phyloP scores from a whole-genome alignment of 2,113 vertebrate species.

The Macrotis lagotis region DNA sequence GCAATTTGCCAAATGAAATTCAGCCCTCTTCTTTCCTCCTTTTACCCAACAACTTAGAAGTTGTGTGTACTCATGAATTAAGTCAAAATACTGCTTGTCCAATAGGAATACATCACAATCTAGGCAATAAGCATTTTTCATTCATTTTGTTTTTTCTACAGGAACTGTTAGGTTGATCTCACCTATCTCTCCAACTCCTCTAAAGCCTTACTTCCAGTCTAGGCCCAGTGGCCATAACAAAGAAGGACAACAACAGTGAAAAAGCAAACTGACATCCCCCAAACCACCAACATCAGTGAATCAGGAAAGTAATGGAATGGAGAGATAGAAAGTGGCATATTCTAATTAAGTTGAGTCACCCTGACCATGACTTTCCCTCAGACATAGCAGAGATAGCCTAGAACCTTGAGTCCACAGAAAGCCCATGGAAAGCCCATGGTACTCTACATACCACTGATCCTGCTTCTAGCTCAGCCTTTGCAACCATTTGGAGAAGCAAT shows the following conservation, averaged over 20 bases:
- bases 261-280: too few relatives aligned
- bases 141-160: too few relatives aligned
- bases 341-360: background rate
- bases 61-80: background rate
- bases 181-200: too few relatives aligned
- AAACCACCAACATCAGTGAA: too few relatives aligned
- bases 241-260: too few relatives aligned
- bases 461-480: background rate
- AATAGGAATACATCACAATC: too few relatives aligned
- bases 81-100: too few relatives aligned
- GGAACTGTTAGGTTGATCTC: too few relatives aligned
- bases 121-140: too few relatives aligned
- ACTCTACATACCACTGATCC: background rate
- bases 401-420: background rate
- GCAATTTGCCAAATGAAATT: background rate
- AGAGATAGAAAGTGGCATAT: background rate
- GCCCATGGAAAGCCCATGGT: background rate
- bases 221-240: too few relatives aligned
- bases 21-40: background rate
- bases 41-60: background rate
- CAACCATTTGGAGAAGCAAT: background rate
- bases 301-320: too few relatives aligned
- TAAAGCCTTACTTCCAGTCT: too few relatives aligned
- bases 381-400: background rate
- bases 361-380: background rate